A percentile compares a stretch with the other conserved stretches of the same genome.
These are phyloP conservation scores for Chelonus formosanus DNA, from an alignment of 2,888 invertebrate genomes.

Conservation along the genomic window DNA sequence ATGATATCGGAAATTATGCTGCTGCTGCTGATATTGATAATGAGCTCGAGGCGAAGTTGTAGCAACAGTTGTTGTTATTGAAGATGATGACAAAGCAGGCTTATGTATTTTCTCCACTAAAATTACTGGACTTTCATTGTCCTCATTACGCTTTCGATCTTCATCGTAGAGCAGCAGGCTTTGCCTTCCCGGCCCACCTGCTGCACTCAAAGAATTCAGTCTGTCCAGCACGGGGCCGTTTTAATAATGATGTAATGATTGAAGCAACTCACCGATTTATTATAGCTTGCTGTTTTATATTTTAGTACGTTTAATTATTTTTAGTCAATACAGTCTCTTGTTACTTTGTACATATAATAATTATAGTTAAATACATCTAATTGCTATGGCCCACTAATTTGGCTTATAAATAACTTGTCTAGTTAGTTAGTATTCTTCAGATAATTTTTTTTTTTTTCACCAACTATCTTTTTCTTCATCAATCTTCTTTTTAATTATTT, in stretches of 20 bases:
- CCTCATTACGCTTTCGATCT: slow-evolving; percentile 62
- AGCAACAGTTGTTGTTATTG: slow-evolving; percentile 19
- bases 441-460: too few species aligned
- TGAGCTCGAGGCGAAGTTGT: slow-evolving; percentile 50
- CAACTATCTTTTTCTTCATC: too few species aligned
- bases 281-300: slow-evolving; percentile 28
- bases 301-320: slow-evolving; percentile 7
- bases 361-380: background rate
- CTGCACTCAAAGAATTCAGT: slow-evolving; percentile 61
- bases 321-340: background rate
- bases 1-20: slow-evolving; percentile 37
- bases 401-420: too few species aligned
- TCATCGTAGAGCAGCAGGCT: slow-evolving; percentile 55
- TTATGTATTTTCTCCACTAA: slow-evolving; percentile 61
- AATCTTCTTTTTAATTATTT: too few species aligned
- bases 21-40: slow-evolving; percentile 45
- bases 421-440: too few species aligned
- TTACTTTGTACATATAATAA: too few species aligned
- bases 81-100: slow-evolving; percentile 42
- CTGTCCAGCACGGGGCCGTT: slow-evolving; percentile 64
- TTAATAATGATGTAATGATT: slow-evolving; percentile 50
- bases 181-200: slow-evolving; percentile 58
- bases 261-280: slow-evolving; percentile 51
- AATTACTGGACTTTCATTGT: slow-evolving; percentile 63
- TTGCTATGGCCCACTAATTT: too few species aligned